Evolutionary conservation across 1,140 invertebrate genomes (phyloP), one percentile per base, ranked within the genome.

Genomic region (Papilio xuthus): DNA sequence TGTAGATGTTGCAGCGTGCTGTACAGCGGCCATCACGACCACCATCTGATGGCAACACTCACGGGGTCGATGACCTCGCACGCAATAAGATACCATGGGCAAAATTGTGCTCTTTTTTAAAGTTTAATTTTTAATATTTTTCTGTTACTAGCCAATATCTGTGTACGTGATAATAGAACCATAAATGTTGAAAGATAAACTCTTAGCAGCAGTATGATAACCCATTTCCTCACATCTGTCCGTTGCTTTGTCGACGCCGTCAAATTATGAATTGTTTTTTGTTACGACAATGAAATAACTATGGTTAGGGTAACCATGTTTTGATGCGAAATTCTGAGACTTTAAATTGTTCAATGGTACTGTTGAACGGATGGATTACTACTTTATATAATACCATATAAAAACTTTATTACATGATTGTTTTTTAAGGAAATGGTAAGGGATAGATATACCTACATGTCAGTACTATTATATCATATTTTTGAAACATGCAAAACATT

Each of bases 1-100:
- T 85, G 23, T 78, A 77, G 74, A 89, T 88, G 85, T 84, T 70
- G 70, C 26, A 74, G 69, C 78, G 71, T 80, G 72, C 77, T 70
- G 85, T 87, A 84, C 87, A 86, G 74, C 81, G 88, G 84, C 60
- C 86, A 89, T 90, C 87, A 90, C 88, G 87, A 86, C 75, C 75
- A 80, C 47, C 81, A 87, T 85, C 84, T 82, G 81, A 86, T 86
- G 72, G 23, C 47, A 74, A 73, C 32, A 72, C 70, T 15, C 26
- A 13, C 12, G 72, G 28, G 47, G 77, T 78, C 79, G 72, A 70
- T 78, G 60, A 50, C 20, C 79, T 78, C 76, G 69, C 37, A 75
- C 76, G 76, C 77, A 75, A 78, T 78, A 28, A 44, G 71, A 73
- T 26, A 73, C 71, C 37, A 20, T 32, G 7, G 9, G 8, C 41